Evolutionary conservation across 92 coral and sea anemone genomes (phyloP).

Genomic region (Zoanthus sociatus): DNA sequence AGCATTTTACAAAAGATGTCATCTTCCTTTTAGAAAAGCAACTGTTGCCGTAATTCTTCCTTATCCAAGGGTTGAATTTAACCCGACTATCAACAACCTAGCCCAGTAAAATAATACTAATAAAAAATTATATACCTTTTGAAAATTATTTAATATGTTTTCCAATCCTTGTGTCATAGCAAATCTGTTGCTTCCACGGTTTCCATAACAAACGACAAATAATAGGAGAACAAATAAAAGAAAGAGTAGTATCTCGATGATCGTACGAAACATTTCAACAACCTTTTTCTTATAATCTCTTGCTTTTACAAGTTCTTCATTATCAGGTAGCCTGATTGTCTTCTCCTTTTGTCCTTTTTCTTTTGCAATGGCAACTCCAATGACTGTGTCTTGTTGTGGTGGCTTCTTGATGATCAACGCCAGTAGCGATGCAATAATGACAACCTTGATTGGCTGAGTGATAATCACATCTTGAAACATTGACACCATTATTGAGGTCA

Average conservation of each 20-base stretch:
- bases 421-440: constrained; percentile 72
- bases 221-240: constrained; percentile 76
- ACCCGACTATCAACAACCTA: too few species aligned
- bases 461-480: constrained; percentile 78
- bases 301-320: constrained; percentile 71
- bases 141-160: constrained; percentile 55
- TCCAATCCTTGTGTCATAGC: constrained; percentile 64
- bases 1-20: too few species aligned
- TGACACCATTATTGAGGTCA: constrained; percentile 77
- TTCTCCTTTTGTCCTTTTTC: constrained; percentile 35
- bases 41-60: too few species aligned
- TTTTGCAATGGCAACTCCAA: constrained; percentile 55
- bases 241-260: constrained; percentile 75
- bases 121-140: constrained; percentile 58
- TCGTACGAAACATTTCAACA: constrained; percentile 64
- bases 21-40: too few species aligned
- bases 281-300: constrained; percentile 68
- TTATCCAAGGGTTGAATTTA: too few species aligned
- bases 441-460: constrained; percentile 81
- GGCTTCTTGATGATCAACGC: constrained; percentile 74
- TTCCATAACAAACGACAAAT: constrained; percentile 82
- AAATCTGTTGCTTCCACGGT: constrained; percentile 75
- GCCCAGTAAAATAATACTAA: not conserved
- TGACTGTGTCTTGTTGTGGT: constrained; percentile 71
- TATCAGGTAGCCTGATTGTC: constrained; percentile 49